These are phyloP conservation scores for Aythya baeri DNA, from an alignment of 2,113 vertebrate genomes.

Conservation along the genomic window DNA sequence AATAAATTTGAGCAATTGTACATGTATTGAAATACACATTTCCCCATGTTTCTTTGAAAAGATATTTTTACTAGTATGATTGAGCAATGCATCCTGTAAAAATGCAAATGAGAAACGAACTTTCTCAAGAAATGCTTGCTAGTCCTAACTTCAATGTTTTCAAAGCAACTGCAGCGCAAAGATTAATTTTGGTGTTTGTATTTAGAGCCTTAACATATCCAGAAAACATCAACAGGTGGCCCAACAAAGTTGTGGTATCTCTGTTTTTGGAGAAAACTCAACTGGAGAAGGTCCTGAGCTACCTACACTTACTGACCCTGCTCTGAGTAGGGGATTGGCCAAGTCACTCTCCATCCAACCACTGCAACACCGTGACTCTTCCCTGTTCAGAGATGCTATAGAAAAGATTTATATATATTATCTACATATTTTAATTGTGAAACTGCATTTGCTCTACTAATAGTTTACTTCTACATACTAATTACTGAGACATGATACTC, in stretches of 20 bases:
- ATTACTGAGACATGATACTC: not conserved
- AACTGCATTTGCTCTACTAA: not conserved
- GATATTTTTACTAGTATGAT: not conserved
- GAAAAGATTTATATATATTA: not conserved
- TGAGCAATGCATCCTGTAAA: not conserved
- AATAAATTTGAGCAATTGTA: not conserved
- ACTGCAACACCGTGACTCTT: not conserved
- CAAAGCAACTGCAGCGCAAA: not conserved
- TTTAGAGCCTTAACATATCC: not conserved
- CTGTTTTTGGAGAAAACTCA: not conserved
- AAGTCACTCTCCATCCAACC: not conserved
- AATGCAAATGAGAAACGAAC: not conserved
- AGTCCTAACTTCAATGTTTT: not conserved
- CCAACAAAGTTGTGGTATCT: not conserved
- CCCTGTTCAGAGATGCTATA: not conserved
- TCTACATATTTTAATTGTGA: not conserved
- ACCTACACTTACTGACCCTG: not conserved
- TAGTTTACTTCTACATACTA: conserved; percentile 7
- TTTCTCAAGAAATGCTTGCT: not conserved
- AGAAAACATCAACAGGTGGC: not conserved
- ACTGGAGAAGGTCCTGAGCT: not conserved
- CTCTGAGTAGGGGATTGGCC: not conserved
- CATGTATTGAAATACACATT: not conserved
- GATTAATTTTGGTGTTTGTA: not conserved
- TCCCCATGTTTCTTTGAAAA: not conserved